Evolutionary conservation across 2,113 vertebrate genomes (phyloP).

Genomic region (Hippocampus comes): DNA sequence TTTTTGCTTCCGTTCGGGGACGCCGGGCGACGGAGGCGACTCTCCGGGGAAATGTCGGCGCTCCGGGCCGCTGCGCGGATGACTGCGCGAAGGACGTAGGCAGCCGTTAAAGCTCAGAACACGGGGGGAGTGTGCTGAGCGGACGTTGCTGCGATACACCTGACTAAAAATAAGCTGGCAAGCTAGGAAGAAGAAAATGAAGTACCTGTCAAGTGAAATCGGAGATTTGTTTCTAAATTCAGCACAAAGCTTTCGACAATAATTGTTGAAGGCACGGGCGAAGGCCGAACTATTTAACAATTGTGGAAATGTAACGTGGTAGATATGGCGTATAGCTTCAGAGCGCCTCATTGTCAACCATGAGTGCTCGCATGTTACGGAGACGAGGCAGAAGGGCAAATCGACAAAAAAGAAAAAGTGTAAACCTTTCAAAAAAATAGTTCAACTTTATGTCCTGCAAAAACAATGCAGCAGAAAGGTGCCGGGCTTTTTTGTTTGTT

Average conservation of each 20-base stretch:
- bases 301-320: no score
- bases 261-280: background rate
- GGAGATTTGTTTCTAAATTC: background rate
- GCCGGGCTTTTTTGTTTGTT: background rate
- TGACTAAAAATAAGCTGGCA: background rate
- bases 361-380: no score
- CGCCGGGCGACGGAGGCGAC: constrained; percentile 35
- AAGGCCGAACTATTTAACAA: background rate
- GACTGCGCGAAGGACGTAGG: constrained; percentile 46
- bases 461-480: background rate
- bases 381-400: no score
- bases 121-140: constrained; percentile 17
- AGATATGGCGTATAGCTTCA: background rate
- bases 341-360: background rate
- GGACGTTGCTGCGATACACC: constrained; percentile 21
- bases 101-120: constrained; percentile 21
- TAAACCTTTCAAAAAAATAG: no score
- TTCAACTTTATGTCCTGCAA: background rate
- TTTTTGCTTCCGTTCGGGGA: constrained; percentile 28
- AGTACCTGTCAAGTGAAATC: background rate
- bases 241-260: background rate
- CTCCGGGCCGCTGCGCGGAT: constrained; percentile 39
- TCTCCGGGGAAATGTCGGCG: constrained; percentile 45
- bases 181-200: background rate
- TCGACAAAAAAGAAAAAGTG: no score